Evolutionary conservation across 2,113 vertebrate species (phyloP).

Genomic region (Herpetotheres cachinnans): DNA sequence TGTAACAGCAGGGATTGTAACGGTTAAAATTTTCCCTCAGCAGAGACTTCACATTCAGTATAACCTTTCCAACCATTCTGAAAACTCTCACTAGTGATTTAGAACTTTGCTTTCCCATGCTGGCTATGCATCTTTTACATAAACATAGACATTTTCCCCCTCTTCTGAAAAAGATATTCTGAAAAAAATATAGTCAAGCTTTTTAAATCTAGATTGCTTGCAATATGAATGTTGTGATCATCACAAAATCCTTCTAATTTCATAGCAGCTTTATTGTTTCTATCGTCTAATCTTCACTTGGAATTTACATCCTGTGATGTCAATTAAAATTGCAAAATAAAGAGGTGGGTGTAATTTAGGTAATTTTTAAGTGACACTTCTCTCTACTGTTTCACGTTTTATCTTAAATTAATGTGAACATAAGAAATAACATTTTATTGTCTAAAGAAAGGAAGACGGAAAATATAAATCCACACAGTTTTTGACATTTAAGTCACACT

Average conservation of each 20-base stretch:
- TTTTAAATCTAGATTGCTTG: background rate
- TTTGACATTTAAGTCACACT: background rate
- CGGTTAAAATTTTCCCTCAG: background rate
- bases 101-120: background rate
- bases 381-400: background rate
- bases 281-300: background rate
- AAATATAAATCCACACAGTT: background rate
- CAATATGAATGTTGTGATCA: background rate
- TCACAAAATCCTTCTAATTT: background rate
- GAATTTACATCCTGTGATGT: background rate
- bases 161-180: background rate
- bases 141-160: background rate
- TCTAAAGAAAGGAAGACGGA: background rate
- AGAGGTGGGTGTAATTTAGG: background rate
- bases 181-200: background rate
- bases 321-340: background rate
- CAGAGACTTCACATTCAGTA: background rate
- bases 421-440: background rate
- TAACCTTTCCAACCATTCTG: background rate
- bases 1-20: constrained; percentile 71
- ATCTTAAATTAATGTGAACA: background rate
- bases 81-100: background rate
- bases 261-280: background rate
- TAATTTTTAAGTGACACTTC: background rate
- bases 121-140: background rate